These are phyloP conservation scores for Thera britannica DNA, from an alignment of 2,888 invertebrate species.

Conservation along the genomic window DNA sequence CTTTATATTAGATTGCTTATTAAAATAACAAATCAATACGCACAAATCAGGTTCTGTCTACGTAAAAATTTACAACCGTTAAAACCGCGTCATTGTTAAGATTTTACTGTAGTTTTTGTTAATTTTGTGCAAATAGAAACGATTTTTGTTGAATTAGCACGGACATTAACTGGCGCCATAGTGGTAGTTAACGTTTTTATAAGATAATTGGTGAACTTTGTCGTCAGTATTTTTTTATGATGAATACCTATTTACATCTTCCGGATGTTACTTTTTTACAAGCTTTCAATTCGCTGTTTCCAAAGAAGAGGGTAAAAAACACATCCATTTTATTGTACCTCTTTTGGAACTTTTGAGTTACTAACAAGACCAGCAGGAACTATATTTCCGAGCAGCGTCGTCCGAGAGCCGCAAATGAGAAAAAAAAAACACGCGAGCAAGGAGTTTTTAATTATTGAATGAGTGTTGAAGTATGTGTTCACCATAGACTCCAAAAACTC, in stretches of 20 bases:
- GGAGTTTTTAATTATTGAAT: no score
- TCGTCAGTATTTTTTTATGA: constrained; percentile 7
- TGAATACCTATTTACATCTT: background rate
- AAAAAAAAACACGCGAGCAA: no score
- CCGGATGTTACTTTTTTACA: background rate
- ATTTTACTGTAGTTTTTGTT: constrained; percentile 25
- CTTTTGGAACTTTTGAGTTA: no score
- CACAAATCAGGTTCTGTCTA: constrained; percentile 35
- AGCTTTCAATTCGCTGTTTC: no score
- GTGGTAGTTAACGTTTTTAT: constrained; percentile 28
- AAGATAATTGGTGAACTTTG: constrained; percentile 25
- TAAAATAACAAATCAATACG: constrained; percentile 28
- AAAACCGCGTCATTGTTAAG: constrained; percentile 36
- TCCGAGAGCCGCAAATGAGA: no score
- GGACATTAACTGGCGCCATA: constrained; percentile 34
- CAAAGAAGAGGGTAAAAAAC: no score
- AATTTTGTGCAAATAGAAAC: constrained; percentile 28
- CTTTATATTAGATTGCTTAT: constrained; percentile 2
- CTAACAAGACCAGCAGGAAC: no score
- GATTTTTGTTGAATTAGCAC: constrained; percentile 35
- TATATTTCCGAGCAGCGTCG: no score
- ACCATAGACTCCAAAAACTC: no score
- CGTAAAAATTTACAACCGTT: constrained; percentile 39
- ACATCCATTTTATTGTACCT: no score
- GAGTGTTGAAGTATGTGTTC: no score